Evolutionary conservation across 2,888 invertebrate genomes (phyloP).

Genomic region (Apamea crenata): DNA sequence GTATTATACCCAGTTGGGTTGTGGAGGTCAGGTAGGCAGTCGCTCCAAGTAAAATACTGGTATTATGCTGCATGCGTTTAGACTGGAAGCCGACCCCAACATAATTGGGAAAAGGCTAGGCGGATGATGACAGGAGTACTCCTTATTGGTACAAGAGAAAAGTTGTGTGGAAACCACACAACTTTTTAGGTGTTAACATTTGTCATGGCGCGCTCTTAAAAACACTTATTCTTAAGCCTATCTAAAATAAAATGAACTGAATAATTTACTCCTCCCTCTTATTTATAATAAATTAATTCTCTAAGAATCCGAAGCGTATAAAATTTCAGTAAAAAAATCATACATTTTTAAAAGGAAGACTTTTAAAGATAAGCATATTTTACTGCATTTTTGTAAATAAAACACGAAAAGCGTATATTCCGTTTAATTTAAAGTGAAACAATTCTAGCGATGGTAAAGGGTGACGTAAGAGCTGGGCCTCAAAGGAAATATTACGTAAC

Average conservation of each 20-base stretch:
- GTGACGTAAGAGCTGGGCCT: constrained; percentile 19
- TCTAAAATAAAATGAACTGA: no score
- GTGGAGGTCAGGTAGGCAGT: no score
- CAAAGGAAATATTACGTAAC: constrained; percentile 55
- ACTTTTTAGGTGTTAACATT: not conserved
- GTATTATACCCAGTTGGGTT: no score
- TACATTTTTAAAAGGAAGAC: not conserved
- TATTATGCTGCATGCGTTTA: no score
- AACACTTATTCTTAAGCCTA: not conserved
- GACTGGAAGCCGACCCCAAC: no score
- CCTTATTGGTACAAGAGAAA: not conserved
- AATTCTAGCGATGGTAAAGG: not conserved
- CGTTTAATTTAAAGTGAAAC: constrained; percentile 14
- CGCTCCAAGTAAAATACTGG: no score
- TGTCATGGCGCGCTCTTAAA: not conserved
- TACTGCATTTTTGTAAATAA: constrained; percentile 4
- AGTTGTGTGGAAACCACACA: not conserved
- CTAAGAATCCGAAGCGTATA: not conserved
- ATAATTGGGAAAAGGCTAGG: no score
- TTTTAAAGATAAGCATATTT: not conserved
- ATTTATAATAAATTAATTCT: not conserved
- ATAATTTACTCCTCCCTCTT: not conserved
- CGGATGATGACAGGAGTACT: not conserved
- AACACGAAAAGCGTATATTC: not conserved
- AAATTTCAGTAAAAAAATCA: not conserved